Percentiles rank a stretch among this genome's conserved stretches.
Evolutionary conservation across 2,113 vertebrate genomes (phyloP).

Genomic region (Sinocyclocheilus anophthalmus): DNA sequence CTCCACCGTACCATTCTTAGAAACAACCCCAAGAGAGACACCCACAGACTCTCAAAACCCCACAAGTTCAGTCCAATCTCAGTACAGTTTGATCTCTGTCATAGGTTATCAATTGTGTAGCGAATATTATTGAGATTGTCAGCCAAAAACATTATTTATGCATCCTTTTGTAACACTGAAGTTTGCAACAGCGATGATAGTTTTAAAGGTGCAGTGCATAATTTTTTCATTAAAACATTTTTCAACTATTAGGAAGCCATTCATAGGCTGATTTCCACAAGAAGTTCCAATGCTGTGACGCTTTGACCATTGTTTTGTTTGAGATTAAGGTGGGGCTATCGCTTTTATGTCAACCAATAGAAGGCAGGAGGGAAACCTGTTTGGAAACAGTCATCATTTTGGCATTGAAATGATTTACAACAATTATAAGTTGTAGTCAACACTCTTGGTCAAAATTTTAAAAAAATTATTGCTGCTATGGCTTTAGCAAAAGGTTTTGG

Average conservation of each 20-base stretch:
- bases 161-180: not conserved
- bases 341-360: not conserved
- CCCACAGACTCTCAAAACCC: constrained; percentile 54
- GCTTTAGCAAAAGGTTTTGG: constrained; percentile 34
- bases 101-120: not conserved
- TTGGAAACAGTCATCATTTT: not conserved
- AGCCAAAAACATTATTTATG: not conserved
- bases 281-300: not conserved
- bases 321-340: not conserved
- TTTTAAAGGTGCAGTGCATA: not conserved
- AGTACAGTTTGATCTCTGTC: not conserved
- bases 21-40: constrained; percentile 68
- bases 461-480: not conserved
- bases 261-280: not conserved
- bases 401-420: not conserved
- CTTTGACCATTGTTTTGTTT: not conserved
- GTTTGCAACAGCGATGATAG: not conserved
- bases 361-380: not conserved
- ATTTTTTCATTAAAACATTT: too few species aligned
- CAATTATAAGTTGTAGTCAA: not conserved
- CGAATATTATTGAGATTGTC: not conserved
- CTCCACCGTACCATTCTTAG: constrained; percentile 64
- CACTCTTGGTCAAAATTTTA: not conserved
- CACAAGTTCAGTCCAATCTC: constrained; percentile 3
- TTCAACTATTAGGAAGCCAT: not conserved